Evolutionary conservation across 2,797 vertebrate genomes (phyloP), one percentile per base, ranked within the genome.

Genomic region (Ctenopoma kingsleyae): DNA sequence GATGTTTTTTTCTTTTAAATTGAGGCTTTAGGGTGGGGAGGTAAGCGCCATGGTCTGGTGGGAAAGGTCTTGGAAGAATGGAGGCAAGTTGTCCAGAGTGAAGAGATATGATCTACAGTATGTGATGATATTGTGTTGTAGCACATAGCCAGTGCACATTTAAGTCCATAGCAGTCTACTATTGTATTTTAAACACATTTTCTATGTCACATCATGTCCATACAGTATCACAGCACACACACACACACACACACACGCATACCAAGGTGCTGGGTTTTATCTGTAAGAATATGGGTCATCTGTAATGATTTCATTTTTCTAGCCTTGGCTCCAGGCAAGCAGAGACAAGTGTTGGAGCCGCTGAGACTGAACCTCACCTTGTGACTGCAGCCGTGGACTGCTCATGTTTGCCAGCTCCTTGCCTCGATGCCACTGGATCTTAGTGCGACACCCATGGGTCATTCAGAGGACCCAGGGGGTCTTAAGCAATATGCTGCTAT

Each of bases 261-360:
- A 43, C 22, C 22, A n/a, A 53, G 66, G 51, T 6, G 57, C 35
- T 41, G 11, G 20, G 62, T 30, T 53, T 78, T 68, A 77, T 75
- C 78, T 53, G 57, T 38, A 62, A 35, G 63, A 75, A 70, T 78
- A 71, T 67, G 64, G 62, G 78, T 84, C 80, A 85, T 80, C 76
- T 74, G 60, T 71, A 71, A 81, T 85, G 71, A 83, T 77, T 79
- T 82, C 67, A 52, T 64, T 73, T 82, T 87, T 74, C 57, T 55
- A 72, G 69, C 63, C 54, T 36, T 9, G 2, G 69, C 61, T 64
- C 64, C 50, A 47, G 62, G 69, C 71, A 70, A 49, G 76, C 61
- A 71, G 71, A 60, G 66, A 48, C 56, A 57, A 67, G 60, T 52
- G 71, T 53, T 67, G 57, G 74, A 64, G 62, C 50, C 68, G 40